Conservation (phyloP, 2,113 vertebrate genomes). For the Syngnathus typhle region DNA sequence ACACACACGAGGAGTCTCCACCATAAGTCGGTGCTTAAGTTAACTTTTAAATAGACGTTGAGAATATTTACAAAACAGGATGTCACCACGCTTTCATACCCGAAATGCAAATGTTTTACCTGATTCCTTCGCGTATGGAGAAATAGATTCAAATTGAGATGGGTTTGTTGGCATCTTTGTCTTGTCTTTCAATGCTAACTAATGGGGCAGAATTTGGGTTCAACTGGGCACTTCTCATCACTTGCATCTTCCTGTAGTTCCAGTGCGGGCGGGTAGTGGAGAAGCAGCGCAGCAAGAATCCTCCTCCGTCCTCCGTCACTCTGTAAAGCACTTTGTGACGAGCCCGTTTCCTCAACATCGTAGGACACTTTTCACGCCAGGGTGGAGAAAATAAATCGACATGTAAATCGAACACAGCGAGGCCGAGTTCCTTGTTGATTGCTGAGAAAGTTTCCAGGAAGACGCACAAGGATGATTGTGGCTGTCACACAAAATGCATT, state of each 20-base stretch:
- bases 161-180: neutral
- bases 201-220: neutral
- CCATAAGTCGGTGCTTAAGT: constrained; percentile 29
- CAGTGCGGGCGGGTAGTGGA: constrained; percentile 2
- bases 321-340: constrained; percentile 65
- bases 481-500: constrained; percentile 35
- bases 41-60: constrained; percentile 61
- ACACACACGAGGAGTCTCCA: no score
- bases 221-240: constrained; percentile 13
- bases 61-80: constrained; percentile 66
- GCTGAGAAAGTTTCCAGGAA: constrained; percentile 50
- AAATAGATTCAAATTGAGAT: constrained; percentile 3
- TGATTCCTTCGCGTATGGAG: constrained; percentile 18
- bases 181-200: neutral
- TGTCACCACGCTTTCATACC: constrained; percentile 32
- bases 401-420: constrained; percentile 10
- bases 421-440: constrained; percentile 33
- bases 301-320: constrained; percentile 20
- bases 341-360: constrained; percentile 41
- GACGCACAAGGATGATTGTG: constrained; percentile 46
- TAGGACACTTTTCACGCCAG: constrained; percentile 20
- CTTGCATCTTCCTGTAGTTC: constrained; percentile 4
- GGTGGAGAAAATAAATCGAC: constrained; percentile 19
- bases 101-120: constrained; percentile 19
- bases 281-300: constrained; percentile 4